Base-by-base conservation (phyloP, 1,140 invertebrate genomes). In the Lepidotrigona ventralis region DNA sequence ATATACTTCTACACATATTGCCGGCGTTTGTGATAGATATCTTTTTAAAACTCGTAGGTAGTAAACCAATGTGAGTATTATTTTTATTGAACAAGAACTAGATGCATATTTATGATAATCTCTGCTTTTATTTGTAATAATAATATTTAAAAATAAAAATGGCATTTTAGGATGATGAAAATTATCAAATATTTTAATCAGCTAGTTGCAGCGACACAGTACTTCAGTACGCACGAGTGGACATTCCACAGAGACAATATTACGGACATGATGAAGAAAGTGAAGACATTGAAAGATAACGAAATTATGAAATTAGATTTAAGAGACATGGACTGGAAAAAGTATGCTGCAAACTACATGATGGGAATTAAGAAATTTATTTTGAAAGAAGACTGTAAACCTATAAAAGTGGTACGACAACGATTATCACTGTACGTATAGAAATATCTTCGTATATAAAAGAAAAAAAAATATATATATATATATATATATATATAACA, bases 181-280 rank as follows among this genome's bases (percentile, higher is more conserved):
- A 95, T 98, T 23, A 96, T 97, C 39, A 96, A 96, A 64, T 96
- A 97, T 84, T 96, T 98, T 82, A 96, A 97, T 88, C 96, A 96
- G 88, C 97, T 97, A 0, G 96, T 97, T 0, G 94, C 96, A 29
- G 96, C 96, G 0, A 96, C 98, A 0, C 96, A 98, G 91, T 99
- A 97, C 92, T 99, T 99, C 90, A 97, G 98, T 0, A 96, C 97
- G 11, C 96, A 97, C 89, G 96, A 99, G 89, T 99, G 98, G 98
- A 95, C 96, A 64, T 99, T 99, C 90, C 94, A 95, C 23, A 96
- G 96, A 39, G 94, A 96, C 3, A 98, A 98, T 89, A 95, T 98
- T 87, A 94, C 95, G 23, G 94, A 96, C 69, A 93, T 99, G 1
- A 94, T 95, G 63, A 92, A 94, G 29, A 94, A 95, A 64, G 94